phyloP scores from a whole-genome alignment of 2,113 vertebrate genomes.

The Propithecus coquereli region DNA sequence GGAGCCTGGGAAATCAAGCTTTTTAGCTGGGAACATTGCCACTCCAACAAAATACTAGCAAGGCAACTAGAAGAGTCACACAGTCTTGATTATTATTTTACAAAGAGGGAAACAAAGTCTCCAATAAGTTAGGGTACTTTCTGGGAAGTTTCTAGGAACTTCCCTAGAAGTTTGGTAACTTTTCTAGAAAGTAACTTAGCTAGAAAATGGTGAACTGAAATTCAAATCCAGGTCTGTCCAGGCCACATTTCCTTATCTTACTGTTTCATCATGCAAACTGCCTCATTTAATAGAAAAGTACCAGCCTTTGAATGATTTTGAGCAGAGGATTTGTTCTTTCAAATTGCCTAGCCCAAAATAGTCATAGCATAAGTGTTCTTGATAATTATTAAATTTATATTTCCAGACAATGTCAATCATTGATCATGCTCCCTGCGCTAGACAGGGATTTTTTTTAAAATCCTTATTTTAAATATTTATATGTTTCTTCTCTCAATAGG shows the following conservation, averaged over 20 bases:
- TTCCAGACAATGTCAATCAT: background rate
- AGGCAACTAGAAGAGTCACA: background rate
- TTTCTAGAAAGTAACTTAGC: background rate
- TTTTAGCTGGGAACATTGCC: background rate
- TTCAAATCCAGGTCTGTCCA: background rate
- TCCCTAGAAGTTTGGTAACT: background rate
- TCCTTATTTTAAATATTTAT: background rate
- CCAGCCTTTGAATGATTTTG: background rate
- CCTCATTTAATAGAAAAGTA: background rate
- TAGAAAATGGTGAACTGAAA: background rate
- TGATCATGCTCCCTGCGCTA: background rate
- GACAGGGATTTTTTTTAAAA: background rate
- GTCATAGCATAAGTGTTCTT: background rate
- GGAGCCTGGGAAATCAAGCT: background rate
- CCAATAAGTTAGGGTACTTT: background rate
- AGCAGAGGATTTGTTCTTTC: background rate
- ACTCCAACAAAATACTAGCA: background rate
- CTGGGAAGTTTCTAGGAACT: background rate
- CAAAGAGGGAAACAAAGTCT: background rate
- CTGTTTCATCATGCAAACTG: background rate
- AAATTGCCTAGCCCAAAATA: background rate
- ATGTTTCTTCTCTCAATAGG: background rate
- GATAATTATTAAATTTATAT: background rate
- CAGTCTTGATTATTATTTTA: background rate
- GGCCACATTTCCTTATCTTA: background rate